Percentiles rank a stretch among this genome's conserved stretches.
Evolutionary conservation across 2,888 invertebrate species (phyloP).

Genomic region (Tethea ocularis): DNA sequence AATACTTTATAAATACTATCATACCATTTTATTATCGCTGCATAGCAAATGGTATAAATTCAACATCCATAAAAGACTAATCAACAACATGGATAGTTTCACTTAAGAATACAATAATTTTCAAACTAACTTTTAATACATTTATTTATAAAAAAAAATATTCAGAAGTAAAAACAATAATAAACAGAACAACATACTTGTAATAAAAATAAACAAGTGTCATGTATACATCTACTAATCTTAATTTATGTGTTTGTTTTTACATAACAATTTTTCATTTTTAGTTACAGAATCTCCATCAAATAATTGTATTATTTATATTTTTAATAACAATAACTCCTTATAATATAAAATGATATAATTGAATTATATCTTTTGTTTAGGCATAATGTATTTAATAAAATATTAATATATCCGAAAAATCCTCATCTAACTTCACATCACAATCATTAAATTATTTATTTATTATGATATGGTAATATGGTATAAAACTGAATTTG

Average conservation of each 20-base stretch:
- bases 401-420: neutral
- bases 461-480: neutral
- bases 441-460: neutral
- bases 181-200: slow-evolving; percentile 62
- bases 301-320: neutral
- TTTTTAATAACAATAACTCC: slow-evolving; percentile 34
- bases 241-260: slow-evolving; percentile 46
- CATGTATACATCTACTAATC: slow-evolving; percentile 64
- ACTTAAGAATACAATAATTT: slow-evolving; percentile 67
- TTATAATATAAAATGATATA: slow-evolving; percentile 11
- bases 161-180: slow-evolving; percentile 64
- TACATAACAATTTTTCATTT: slow-evolving; percentile 58
- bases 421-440: neutral
- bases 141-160: slow-evolving; percentile 54
- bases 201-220: slow-evolving; percentile 57
- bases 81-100: slow-evolving; percentile 82
- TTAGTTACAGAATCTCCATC: slow-evolving; percentile 56
- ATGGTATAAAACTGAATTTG: neutral
- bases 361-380: slow-evolving; percentile 7
- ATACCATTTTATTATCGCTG: slow-evolving; percentile 82
- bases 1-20: slow-evolving; percentile 49
- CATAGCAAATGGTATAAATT: slow-evolving; percentile 81
- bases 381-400: neutral
- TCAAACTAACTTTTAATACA: slow-evolving; percentile 63
- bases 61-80: slow-evolving; percentile 83